A percentile compares a stretch with the other conserved stretches of the same genome.
These are phyloP conservation scores for Leguminivora glycinivorella DNA, from an alignment of 1,140 invertebrate genomes.

Conservation along the genomic window DNA sequence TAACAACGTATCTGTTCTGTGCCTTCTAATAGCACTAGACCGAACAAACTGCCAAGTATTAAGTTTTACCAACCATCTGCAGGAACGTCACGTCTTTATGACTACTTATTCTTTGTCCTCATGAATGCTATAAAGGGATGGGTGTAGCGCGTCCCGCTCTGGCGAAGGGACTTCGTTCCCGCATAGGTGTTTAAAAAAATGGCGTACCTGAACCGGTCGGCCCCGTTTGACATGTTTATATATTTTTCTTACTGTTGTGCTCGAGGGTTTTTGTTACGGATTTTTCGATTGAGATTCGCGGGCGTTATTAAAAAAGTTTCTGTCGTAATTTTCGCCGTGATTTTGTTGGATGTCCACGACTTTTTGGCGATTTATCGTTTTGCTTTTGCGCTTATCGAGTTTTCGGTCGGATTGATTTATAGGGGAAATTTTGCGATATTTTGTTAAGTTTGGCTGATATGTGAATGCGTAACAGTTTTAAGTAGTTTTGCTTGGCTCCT, in stretches of 20 bases:
- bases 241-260: constrained; percentile 71
- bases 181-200: constrained; percentile 73
- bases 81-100: constrained; percentile 77
- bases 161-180: constrained; percentile 58
- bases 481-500: constrained; percentile 9
- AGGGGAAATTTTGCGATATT: constrained; percentile 34
- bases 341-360: constrained; percentile 54
- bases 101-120: constrained; percentile 75
- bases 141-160: constrained; percentile 50
- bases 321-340: constrained; percentile 58
- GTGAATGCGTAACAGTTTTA: constrained; percentile 25
- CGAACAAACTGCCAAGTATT: constrained; percentile 72
- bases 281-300: constrained; percentile 70
- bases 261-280: constrained; percentile 67
- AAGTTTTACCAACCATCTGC: constrained; percentile 77
- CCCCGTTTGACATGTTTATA: constrained; percentile 70
- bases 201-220: constrained; percentile 72
- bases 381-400: constrained; percentile 40
- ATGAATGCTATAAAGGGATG: constrained; percentile 57
- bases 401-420: constrained; percentile 42
- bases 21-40: constrained; percentile 70
- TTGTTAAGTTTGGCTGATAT: constrained; percentile 29
- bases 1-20: constrained; percentile 71
- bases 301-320: constrained; percentile 76
- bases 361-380: constrained; percentile 51